Percentiles rank a stretch among this genome's conserved stretches.
These are phyloP conservation scores for Daubentonia madagascariensis DNA, from an alignment of 2,113 vertebrate genomes.

Conservation along the genomic window DNA sequence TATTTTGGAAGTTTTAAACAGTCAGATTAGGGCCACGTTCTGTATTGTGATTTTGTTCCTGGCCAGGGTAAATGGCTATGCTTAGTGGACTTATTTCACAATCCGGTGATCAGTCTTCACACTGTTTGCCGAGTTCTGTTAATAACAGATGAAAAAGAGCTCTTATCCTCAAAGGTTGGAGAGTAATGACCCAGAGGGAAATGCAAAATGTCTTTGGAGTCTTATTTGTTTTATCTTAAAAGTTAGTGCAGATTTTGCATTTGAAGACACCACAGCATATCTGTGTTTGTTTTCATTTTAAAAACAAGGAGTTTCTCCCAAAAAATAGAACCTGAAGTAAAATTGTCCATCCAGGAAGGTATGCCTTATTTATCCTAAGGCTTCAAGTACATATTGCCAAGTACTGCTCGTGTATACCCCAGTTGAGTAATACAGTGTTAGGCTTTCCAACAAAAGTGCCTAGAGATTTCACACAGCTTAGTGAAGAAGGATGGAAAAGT, in stretches of 20 bases:
- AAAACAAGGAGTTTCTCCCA: background rate
- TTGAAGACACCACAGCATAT: background rate
- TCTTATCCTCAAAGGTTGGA: background rate
- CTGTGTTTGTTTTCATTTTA: constrained; percentile 3
- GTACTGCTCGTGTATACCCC: background rate
- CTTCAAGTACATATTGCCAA: background rate
- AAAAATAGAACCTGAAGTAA: constrained; percentile 1
- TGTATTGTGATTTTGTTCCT: background rate
- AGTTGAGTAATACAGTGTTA: background rate
- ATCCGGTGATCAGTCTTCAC: background rate
- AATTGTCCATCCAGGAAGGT: background rate
- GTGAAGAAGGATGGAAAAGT: background rate
- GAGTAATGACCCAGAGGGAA: background rate
- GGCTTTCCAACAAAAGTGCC: constrained; percentile 12
- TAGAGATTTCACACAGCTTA: constrained; percentile 16
- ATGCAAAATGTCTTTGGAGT: background rate
- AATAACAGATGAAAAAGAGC: background rate
- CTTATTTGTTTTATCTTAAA: constrained; percentile 16
- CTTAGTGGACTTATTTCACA: background rate
- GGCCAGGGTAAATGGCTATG: background rate
- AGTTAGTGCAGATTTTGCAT: background rate
- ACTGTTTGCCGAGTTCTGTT: background rate
- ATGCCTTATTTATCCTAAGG: background rate
- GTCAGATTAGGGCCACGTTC: background rate
- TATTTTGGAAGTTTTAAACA: background rate